Evolutionary conservation across 2,113 vertebrate genomes (phyloP), one percentile per base, ranked within the genome.

Genomic region (Colaptes auratus): DNA sequence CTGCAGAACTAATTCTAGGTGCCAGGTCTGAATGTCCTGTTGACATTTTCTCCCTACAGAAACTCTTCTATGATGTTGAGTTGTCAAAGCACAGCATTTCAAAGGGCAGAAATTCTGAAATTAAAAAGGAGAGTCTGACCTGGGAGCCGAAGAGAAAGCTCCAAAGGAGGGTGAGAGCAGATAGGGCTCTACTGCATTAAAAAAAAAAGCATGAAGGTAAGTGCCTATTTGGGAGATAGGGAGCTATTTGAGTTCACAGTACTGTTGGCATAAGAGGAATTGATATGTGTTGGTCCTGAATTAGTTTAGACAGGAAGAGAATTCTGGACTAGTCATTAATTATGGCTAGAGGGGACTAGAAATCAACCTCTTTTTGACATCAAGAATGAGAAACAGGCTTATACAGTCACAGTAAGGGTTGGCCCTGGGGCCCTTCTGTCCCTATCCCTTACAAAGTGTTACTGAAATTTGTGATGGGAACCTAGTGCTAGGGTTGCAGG

Each of bases 21-120:
- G 50, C 65, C 10, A 35, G 23, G 58, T 86, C 27, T 72, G 59
- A 88, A 80, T 67, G 64, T 21, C 35, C 55, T 66, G 66, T 76
- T 46, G 42, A 52, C 15, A 17, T 64, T 69, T 56, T 23, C 1
- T 4, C 48, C 39, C 46, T 63, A 7, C 36, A 81, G 73, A 92
- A 94, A 64, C 12, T 48, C 55, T 25, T 65, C 20, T 25, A 24
- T 55, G 70, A 39, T 61, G 31, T 30, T 0, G 1, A 78, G 42
- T 28, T 92, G 53, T 50, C 46, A 75, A 80, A 88, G 31, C 56
- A 70, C 33, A 89, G 39, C 27, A 46, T 85, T 95, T 88, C 87
- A 66, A 85, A 91, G 30, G 20, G n/a, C 48, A 63, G 73, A 83
- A 89, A 64, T 77, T 46, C 61, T 86, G 88, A 92, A 90, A 83